phyloP scores from a whole-genome alignment of 2,888 invertebrate genomes.

The Mantis religiosa region DNA sequence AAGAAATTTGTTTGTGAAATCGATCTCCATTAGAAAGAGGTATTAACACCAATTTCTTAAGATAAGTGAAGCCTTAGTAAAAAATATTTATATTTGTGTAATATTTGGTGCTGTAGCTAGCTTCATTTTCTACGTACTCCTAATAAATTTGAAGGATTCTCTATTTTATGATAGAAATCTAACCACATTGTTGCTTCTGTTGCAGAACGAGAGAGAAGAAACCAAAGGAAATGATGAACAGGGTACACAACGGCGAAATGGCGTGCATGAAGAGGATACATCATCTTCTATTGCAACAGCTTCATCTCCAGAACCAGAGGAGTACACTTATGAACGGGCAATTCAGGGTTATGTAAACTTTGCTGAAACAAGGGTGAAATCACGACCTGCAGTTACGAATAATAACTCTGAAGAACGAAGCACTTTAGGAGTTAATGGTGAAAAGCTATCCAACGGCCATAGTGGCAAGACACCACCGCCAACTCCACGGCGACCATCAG shows the following conservation, averaged over 20 bases:
- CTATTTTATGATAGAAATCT: too few species aligned
- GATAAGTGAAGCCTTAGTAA: too few species aligned
- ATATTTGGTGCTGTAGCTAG: too few species aligned
- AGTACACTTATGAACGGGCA: conserved; percentile 84
- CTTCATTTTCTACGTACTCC: too few species aligned
- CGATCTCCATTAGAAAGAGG: too few species aligned
- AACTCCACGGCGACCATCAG: conserved; percentile 36
- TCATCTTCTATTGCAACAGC: conserved; percentile 61
- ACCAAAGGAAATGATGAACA: conserved; percentile 8
- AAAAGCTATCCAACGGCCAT: conserved; percentile 19
- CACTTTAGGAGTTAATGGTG: not conserved
- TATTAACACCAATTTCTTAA: too few species aligned
- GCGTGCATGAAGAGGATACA: conserved; percentile 45
- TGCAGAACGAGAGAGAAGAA: conserved; percentile 53
- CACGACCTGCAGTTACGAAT: conserved; percentile 46
- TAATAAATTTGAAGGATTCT: too few species aligned
- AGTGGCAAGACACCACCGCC: not conserved
- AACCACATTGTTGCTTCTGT: conserved; percentile 27
- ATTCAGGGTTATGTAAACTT: conserved; percentile 78
- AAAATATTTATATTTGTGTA: too few species aligned
- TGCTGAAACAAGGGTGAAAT: conserved; percentile 56
- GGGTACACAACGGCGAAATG: conserved; percentile 27
- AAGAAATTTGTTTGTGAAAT: too few species aligned
- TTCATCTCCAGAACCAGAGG: conserved; percentile 44
- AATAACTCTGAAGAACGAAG: conserved; percentile 40